Conservation (phyloP, 2,797 vertebrate species). For the Pelodytes ibericus region DNA sequence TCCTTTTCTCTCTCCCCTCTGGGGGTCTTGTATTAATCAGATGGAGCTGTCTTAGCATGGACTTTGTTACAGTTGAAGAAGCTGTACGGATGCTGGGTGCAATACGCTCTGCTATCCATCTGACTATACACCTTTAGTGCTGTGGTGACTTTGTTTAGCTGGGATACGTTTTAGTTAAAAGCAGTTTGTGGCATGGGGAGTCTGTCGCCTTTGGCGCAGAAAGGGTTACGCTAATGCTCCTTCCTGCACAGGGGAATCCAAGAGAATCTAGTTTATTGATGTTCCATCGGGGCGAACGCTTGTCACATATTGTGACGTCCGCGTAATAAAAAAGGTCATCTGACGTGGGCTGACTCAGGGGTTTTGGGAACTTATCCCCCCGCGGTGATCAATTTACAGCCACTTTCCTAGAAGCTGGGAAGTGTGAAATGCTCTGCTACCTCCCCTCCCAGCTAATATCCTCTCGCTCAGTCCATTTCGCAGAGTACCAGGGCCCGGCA, state of each 20-base stretch:
- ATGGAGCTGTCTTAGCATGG: too few species aligned
- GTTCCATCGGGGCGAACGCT: background rate
- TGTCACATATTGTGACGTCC: slow-evolving; percentile 23
- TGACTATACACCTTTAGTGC: too few species aligned
- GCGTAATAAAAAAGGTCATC: background rate
- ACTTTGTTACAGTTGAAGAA: too few species aligned
- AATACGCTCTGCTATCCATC: too few species aligned
- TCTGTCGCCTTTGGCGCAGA: too few species aligned
- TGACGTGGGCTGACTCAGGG: slow-evolving; percentile 19
- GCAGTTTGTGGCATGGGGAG: too few species aligned
- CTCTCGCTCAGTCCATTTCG: background rate
- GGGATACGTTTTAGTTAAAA: too few species aligned
- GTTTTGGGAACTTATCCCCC: background rate
- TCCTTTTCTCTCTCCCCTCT: too few species aligned
- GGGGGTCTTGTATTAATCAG: too few species aligned
- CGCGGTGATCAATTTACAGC: slow-evolving; percentile 13
- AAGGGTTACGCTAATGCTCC: background rate
- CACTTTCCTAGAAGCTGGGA: background rate
- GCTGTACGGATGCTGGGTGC: too few species aligned
- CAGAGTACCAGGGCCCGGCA: too few species aligned
- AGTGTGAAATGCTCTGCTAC: background rate
- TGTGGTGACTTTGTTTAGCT: too few species aligned
- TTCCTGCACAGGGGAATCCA: background rate
- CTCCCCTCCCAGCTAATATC: background rate
- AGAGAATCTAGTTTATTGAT: background rate